Evolutionary conservation across 2,113 vertebrate species (phyloP).

Genomic region (Sylvilagus bachmani): DNA sequence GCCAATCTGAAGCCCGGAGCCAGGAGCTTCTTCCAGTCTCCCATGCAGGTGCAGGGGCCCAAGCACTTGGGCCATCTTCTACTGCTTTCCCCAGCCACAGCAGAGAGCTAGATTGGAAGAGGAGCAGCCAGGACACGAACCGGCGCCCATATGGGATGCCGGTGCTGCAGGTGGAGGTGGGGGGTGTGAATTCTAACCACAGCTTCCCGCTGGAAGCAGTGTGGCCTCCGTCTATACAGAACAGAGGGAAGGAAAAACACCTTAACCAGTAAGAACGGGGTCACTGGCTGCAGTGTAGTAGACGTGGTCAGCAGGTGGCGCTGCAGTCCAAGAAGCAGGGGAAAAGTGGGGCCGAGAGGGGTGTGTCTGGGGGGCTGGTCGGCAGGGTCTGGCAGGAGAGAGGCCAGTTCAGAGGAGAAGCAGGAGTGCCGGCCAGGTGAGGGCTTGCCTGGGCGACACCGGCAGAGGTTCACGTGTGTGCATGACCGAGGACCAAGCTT

Average conservation of each 20-base stretch:
- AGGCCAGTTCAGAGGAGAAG: not conserved
- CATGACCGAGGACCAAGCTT: not conserved
- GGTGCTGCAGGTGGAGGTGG: not conserved
- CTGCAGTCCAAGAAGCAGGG: not conserved
- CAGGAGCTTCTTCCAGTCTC: too few relatives aligned
- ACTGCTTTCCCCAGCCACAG: too few relatives aligned
- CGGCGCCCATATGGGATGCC: too few relatives aligned
- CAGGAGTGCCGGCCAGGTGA: not conserved
- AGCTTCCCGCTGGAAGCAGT: not conserved
- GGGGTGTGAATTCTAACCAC: not conserved
- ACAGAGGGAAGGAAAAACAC: not conserved
- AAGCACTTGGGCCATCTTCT: too few relatives aligned
- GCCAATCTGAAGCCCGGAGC: too few relatives aligned
- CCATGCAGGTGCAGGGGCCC: too few relatives aligned
- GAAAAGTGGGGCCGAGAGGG: not conserved
- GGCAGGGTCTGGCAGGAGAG: fast-evolving
- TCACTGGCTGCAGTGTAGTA: too few relatives aligned
- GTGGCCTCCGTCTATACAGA: not conserved
- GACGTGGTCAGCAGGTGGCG: constrained; percentile 57
- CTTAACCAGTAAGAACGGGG: too few relatives aligned
- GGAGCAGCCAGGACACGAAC: too few relatives aligned
- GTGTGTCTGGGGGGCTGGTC: not conserved
- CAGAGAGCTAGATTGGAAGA: too few relatives aligned
- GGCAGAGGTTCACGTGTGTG: not conserved
- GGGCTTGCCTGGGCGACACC: not conserved